Percentiles rank a stretch among this genome's conserved stretches.
Evolutionary conservation across 2,888 invertebrate genomes (phyloP).

Genomic region (Mesochorus sp.): DNA sequence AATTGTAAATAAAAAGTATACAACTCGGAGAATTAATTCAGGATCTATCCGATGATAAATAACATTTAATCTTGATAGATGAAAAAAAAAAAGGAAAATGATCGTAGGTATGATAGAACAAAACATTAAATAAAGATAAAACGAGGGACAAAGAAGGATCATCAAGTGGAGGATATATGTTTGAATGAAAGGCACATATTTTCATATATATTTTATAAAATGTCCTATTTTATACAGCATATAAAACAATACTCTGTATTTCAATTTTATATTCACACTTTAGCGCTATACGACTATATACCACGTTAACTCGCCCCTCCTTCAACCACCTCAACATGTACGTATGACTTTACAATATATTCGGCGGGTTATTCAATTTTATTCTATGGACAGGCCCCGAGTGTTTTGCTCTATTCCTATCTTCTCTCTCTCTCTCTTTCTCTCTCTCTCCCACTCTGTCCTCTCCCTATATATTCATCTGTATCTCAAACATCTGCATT

Average conservation of each 20-base stretch:
- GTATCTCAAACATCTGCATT: conserved; percentile 7
- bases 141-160: conserved; percentile 18
- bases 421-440: conserved; percentile 62
- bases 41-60: no score
- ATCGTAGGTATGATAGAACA: no score
- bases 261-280: conserved; percentile 81
- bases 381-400: conserved; percentile 63
- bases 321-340: conserved; percentile 49
- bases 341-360: conserved; percentile 76
- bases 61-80: no score
- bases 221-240: conserved; percentile 82
- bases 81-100: no score
- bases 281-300: conserved; percentile 80
- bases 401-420: conserved; percentile 70
- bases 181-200: conserved; percentile 65
- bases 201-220: conserved; percentile 82
- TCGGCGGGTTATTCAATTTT: conserved; percentile 73
- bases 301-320: conserved; percentile 68
- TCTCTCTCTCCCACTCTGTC: conserved; percentile 64
- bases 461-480: background rate
- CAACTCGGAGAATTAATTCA: no score
- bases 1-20: no score
- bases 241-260: conserved; percentile 82
- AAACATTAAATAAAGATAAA: no score
- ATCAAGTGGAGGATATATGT: background rate